These are phyloP conservation scores for Clarias fuscus DNA, from an alignment of 2,797 vertebrate genomes.

Conservation along the genomic window DNA sequence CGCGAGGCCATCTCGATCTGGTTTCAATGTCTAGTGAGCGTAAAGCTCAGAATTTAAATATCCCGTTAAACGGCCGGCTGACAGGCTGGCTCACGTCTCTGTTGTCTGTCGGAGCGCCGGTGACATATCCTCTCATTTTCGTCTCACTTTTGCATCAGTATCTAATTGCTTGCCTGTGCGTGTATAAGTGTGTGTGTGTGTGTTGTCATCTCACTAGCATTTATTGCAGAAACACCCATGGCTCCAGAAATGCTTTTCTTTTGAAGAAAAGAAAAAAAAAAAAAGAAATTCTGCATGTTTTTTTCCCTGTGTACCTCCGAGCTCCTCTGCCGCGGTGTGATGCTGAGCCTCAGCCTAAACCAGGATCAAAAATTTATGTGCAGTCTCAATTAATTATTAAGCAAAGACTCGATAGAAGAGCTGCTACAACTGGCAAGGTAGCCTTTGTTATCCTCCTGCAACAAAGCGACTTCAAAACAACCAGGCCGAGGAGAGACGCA, in stretches of 20 bases:
- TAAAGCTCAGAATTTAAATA: background rate
- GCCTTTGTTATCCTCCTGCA: conserved; percentile 7
- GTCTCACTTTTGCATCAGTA: background rate
- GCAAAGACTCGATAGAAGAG: conserved; percentile 9
- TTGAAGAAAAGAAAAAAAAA: too few species aligned
- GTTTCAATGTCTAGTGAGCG: background rate
- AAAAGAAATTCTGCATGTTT: background rate
- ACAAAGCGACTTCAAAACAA: background rate
- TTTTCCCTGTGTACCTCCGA: background rate
- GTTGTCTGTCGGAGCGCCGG: background rate
- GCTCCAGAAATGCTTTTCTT: background rate
- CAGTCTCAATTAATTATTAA: conserved; percentile 26
- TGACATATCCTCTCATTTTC: background rate
- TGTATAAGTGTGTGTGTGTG: background rate
- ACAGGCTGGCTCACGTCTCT: background rate
- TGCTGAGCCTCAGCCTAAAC: conserved; percentile 1
- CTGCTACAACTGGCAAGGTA: background rate
- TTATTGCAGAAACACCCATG: background rate
- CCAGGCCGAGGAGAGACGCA: background rate
- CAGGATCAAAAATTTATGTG: conserved; percentile 32
- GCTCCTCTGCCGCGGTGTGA: background rate
- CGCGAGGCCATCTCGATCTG: background rate
- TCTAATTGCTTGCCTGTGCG: background rate
- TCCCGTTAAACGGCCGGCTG: background rate
- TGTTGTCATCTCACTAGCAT: background rate